Evolutionary conservation across 2,888 invertebrate species (phyloP).

Genomic region (Watsonalla binaria): DNA sequence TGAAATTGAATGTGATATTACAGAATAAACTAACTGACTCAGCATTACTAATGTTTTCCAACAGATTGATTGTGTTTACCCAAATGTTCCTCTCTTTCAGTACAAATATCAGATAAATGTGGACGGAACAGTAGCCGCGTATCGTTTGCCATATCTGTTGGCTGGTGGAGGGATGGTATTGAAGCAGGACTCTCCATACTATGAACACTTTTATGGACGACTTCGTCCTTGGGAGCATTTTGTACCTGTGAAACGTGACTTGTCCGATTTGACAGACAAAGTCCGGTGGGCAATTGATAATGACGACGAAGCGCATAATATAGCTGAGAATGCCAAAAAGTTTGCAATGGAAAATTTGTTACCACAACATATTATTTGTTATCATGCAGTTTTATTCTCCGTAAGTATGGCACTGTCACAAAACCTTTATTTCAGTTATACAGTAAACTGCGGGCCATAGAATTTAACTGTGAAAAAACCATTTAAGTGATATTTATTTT

Average conservation of each 20-base stretch:
- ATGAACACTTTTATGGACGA: constrained; percentile 94
- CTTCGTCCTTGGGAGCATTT: constrained; percentile 89
- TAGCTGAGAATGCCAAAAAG: constrained; percentile 81
- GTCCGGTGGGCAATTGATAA: constrained; percentile 87
- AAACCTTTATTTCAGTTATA: not conserved
- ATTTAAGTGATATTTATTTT: not conserved
- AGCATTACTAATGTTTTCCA: not conserved
- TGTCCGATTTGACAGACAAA: constrained; percentile 88
- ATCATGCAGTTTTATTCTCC: constrained; percentile 82
- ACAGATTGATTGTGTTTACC: not conserved
- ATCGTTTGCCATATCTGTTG: constrained; percentile 94
- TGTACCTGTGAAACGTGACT: constrained; percentile 87
- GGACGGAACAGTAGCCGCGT: constrained; percentile 98
- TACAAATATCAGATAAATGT: constrained; percentile 96
- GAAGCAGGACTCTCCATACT: constrained; percentile 96
- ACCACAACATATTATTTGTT: constrained; percentile 92
- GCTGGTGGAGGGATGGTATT: constrained; percentile 92
- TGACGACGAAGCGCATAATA: constrained; percentile 82
- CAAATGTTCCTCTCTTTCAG: constrained; percentile 73
- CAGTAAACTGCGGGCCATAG: not conserved
- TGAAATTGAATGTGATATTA: too few species aligned
- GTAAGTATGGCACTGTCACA: constrained; percentile 31
- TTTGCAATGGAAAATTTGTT: constrained; percentile 88
- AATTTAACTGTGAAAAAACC: not conserved
- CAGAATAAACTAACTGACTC: too few species aligned